Evolutionary conservation across 2,797 vertebrate species (phyloP).

Genomic region (Xenentodon cancila): DNA sequence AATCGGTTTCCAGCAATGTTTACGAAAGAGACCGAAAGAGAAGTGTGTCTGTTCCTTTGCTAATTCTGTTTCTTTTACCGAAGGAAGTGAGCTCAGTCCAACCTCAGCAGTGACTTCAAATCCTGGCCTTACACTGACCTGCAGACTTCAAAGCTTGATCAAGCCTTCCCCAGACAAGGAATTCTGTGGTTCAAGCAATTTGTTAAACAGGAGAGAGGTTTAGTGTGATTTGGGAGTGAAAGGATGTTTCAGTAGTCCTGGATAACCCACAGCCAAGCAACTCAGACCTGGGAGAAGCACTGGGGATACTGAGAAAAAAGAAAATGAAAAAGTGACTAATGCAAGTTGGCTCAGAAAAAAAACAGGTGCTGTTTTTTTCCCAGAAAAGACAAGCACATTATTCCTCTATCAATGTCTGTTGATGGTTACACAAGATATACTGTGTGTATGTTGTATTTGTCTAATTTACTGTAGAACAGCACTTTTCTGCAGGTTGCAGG

Average conservation of each 20-base stretch:
- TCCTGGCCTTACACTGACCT: constrained; percentile 80
- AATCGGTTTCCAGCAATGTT: constrained; percentile 1
- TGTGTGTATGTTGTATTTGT: constrained; percentile 10
- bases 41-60: constrained; percentile 16
- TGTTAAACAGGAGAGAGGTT: constrained; percentile 80
- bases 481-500: background rate
- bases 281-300: constrained; percentile 48
- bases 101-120: constrained; percentile 71
- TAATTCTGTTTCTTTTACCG: constrained; percentile 37
- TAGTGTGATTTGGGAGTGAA: constrained; percentile 72
- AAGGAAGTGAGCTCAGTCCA: constrained; percentile 55
- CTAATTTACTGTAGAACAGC: constrained; percentile 6
- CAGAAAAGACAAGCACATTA: constrained; percentile 54
- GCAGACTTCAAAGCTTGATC: constrained; percentile 81
- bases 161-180: constrained; percentile 75
- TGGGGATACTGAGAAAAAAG: constrained; percentile 27
- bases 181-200: constrained; percentile 78
- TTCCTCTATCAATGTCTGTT: constrained; percentile 42
- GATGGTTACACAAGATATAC: constrained; percentile 47
- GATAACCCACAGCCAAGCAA: constrained; percentile 66
- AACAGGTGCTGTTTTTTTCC: constrained; percentile 33
- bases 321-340: constrained; percentile 23
- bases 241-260: constrained; percentile 70
- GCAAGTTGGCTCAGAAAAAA: constrained; percentile 28
- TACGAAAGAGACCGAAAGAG: background rate